These are phyloP conservation scores for Python bivittatus DNA, from an alignment of 2,113 vertebrate genomes.

Conservation along the genomic window DNA sequence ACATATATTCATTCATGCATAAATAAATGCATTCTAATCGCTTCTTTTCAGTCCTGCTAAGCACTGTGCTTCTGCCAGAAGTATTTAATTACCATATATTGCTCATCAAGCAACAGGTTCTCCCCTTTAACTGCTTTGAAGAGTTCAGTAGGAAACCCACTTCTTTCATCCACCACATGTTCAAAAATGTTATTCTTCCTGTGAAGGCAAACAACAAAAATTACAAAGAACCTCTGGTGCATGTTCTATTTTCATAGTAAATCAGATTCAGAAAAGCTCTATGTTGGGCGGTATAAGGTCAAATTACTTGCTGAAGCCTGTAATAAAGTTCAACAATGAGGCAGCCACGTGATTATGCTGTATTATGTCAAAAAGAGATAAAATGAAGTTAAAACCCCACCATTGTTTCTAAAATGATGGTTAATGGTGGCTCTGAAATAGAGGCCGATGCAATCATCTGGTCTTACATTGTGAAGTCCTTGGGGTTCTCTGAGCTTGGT, in stretches of 20 bases:
- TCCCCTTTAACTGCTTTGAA: conserved; percentile 67
- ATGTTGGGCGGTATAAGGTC: not conserved
- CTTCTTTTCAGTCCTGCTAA: not conserved
- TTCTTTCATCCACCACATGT: conserved; percentile 62
- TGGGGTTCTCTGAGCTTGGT: too few species aligned
- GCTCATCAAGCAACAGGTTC: conserved; percentile 69
- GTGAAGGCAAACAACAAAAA: not conserved
- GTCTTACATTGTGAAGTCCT: too few species aligned
- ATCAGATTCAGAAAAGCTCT: not conserved
- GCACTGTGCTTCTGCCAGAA: not conserved
- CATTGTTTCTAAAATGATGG: not conserved
- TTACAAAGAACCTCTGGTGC: not conserved
- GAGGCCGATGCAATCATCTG: not conserved
- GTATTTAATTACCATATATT: conserved; percentile 61
- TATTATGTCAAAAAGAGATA: not conserved
- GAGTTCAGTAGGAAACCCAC: conserved; percentile 61
- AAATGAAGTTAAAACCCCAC: not conserved
- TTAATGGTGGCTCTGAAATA: not conserved
- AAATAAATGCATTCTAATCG: not conserved
- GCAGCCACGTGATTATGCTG: not conserved
- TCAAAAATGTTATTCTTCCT: conserved; percentile 67
- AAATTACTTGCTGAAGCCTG: not conserved
- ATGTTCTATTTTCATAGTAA: not conserved
- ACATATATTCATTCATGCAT: not conserved
- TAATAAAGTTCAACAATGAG: not conserved